Evolutionary conservation across 2,113 vertebrate genomes (phyloP).

Genomic region (Geothlypis trichas): DNA sequence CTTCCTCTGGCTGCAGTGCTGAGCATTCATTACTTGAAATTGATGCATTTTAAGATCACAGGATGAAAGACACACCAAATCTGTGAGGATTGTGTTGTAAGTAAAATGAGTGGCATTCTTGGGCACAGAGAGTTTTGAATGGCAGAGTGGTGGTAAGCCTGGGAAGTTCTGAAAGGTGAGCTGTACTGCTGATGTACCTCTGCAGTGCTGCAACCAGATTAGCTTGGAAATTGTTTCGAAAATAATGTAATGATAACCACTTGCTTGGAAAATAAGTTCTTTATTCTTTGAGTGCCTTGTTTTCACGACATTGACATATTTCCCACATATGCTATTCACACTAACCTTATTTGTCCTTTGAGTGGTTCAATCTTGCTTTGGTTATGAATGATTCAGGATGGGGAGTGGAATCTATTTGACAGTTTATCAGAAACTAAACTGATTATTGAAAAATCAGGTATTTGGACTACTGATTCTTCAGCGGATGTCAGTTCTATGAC

Average conservation of each 20-base stretch:
- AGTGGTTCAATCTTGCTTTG: neutral
- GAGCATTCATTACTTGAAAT: neutral
- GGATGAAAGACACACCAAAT: neutral
- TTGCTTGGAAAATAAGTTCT: neutral
- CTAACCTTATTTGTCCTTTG: neutral
- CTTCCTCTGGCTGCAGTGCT: neutral
- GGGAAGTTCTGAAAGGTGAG: neutral
- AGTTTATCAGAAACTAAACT: neutral
- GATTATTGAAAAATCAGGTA: neutral
- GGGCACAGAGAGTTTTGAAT: neutral
- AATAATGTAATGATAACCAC: neutral
- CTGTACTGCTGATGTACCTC: neutral
- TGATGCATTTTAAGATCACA: neutral
- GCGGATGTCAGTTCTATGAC: neutral
- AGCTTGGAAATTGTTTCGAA: neutral
- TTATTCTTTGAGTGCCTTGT: neutral
- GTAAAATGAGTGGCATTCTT: neutral
- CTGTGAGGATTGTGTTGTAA: neutral
- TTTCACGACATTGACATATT: neutral
- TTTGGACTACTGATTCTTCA: neutral
- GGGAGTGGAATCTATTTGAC: neutral
- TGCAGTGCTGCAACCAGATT: neutral
- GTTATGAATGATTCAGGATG: neutral
- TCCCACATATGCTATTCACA: fast-evolving
- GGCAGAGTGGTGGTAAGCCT: neutral